Conservation (phyloP, 2,888 invertebrate genomes). For the Amiota communis region DNA sequence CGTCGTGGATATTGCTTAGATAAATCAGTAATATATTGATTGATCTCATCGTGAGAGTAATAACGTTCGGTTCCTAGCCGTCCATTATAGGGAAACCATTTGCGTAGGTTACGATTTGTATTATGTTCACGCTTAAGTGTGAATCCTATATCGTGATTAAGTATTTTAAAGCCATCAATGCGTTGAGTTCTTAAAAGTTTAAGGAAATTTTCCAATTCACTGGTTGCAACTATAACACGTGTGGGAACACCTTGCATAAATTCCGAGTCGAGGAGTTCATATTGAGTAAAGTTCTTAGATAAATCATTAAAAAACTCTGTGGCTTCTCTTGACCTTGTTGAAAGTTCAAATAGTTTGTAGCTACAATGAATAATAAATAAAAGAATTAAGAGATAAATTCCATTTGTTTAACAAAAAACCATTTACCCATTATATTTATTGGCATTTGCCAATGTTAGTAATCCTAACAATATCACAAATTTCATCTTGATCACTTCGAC, state of each 20-base stretch:
- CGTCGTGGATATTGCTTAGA: slow-evolving; percentile 73
- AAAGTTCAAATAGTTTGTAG: slow-evolving; percentile 60
- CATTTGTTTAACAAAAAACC: background rate
- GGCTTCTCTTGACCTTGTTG: slow-evolving; percentile 27
- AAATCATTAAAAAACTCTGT: slow-evolving; percentile 41
- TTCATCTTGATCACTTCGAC: slow-evolving; percentile 40
- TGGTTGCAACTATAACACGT: slow-evolving; percentile 59
- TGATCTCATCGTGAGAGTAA: slow-evolving; percentile 70
- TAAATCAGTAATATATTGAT: slow-evolving; percentile 73
- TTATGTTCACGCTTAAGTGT: slow-evolving; percentile 45
- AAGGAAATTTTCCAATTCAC: slow-evolving; percentile 51
- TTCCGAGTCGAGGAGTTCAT: slow-evolving; percentile 48
- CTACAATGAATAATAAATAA: slow-evolving; percentile 38
- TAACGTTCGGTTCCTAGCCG: slow-evolving; percentile 56
- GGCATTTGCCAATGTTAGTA: slow-evolving; percentile 26
- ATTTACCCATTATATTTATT: slow-evolving; percentile 52
- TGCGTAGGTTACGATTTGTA: slow-evolving; percentile 41
- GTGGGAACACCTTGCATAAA: slow-evolving; percentile 27
- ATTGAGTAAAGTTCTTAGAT: slow-evolving; percentile 44
- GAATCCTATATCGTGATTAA: slow-evolving; percentile 53
- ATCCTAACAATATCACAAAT: slow-evolving; percentile 8
- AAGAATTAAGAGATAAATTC: background rate
- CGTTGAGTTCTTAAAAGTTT: slow-evolving; percentile 39
- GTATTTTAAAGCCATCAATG: slow-evolving; percentile 41
- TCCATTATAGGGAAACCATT: slow-evolving; percentile 45